These are phyloP conservation scores for Mythimna ferrago DNA, from an alignment of 2,888 invertebrate genomes.

Conservation along the genomic window DNA sequence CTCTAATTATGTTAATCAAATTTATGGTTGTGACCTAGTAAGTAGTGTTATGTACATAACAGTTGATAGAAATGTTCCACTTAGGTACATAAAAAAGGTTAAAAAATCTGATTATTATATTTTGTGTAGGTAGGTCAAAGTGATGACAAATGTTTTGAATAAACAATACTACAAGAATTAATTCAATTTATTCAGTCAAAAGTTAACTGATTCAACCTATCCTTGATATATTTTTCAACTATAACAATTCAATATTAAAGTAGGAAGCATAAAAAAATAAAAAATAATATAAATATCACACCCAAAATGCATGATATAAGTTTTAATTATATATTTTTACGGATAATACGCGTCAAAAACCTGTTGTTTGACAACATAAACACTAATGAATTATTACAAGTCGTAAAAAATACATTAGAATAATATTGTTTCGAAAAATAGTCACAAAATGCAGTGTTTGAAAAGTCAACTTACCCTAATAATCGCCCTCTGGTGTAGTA, in stretches of 20 bases:
- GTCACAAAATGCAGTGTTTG: not conserved
- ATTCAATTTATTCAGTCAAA: not conserved
- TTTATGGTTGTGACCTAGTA: constrained; percentile 45
- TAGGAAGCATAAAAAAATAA: not conserved
- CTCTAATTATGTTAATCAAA: constrained; percentile 41
- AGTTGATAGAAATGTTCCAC: constrained; percentile 39
- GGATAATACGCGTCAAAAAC: not conserved
- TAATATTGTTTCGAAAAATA: constrained; percentile 13
- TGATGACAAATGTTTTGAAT: not conserved
- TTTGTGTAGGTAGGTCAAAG: not conserved
- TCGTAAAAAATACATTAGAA: constrained; percentile 26
- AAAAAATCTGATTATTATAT: not conserved
- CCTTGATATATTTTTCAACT: not conserved
- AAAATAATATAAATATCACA: not conserved
- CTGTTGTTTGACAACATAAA: constrained; percentile 48
- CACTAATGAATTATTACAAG: constrained; percentile 23
- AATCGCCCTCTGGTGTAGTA: constrained; percentile 91
- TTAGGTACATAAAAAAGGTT: constrained; percentile 22
- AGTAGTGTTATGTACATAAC: constrained; percentile 45
- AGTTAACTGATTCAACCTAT: not conserved
- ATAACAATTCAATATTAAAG: not conserved
- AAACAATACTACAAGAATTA: not conserved
- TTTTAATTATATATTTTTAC: not conserved
- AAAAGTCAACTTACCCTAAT: constrained; percentile 87
- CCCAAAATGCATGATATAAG: not conserved